phyloP scores from a whole-genome alignment of 2,797 vertebrate species.

The Poliocrania exsul region DNA sequence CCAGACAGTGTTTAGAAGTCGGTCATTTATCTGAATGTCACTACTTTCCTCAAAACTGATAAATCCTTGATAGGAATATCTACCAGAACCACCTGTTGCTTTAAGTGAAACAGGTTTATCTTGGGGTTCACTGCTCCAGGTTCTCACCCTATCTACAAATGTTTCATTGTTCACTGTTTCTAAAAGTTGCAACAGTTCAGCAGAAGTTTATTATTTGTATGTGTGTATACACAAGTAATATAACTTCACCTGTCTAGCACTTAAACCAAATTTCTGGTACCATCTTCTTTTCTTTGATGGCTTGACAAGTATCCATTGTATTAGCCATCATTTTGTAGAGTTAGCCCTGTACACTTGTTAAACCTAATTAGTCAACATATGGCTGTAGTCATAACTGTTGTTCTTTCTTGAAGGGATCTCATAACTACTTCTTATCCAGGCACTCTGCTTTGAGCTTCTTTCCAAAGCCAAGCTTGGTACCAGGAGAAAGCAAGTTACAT shows the following conservation, averaged over 20 bases:
- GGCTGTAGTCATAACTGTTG: not conserved
- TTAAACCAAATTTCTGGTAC: not conserved
- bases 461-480: not conserved
- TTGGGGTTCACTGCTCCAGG: not conserved
- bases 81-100: not conserved
- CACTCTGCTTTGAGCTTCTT: not conserved
- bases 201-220: not conserved
- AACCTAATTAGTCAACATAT: not conserved
- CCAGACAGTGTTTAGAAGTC: not conserved
- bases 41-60: not conserved
- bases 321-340: not conserved
- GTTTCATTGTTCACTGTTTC: not conserved
- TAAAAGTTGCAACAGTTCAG: not conserved
- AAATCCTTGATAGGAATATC: not conserved
- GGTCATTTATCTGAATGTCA: not conserved
- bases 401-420: not conserved
- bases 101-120: not conserved
- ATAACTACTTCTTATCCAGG: not conserved
- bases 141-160: not conserved
- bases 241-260: not conserved
- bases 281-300: not conserved
- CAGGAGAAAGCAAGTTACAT: not conserved
- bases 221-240: not conserved
- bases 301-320: not conserved
- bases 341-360: not conserved